phyloP scores from a whole-genome alignment of 1,140 invertebrate species.

The Philopotamus ludificatus region DNA sequence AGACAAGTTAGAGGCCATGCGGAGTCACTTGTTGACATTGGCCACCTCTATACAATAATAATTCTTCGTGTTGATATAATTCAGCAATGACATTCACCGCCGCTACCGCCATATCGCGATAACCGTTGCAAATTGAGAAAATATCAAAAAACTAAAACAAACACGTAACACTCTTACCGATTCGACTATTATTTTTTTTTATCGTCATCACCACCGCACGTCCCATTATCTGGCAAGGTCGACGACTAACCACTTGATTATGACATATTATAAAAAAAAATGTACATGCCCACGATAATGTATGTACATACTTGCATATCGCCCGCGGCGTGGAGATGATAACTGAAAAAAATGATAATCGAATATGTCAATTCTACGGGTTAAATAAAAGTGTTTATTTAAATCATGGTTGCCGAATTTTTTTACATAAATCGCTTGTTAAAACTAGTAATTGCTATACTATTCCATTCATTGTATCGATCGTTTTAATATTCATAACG shows the following conservation, averaged over 20 bases:
- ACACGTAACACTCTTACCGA: not conserved
- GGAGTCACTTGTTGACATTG: conserved; percentile 31
- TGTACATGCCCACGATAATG: too few relatives aligned
- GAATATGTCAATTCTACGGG: too few relatives aligned
- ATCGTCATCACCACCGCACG: not conserved
- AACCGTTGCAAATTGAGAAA: not conserved
- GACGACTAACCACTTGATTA: not conserved
- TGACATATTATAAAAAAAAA: not conserved
- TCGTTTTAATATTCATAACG: too few relatives aligned
- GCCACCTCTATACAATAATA: conserved; percentile 9
- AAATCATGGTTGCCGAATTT: too few relatives aligned
- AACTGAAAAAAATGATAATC: too few relatives aligned
- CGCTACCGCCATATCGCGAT: not conserved
- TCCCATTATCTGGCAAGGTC: not conserved
- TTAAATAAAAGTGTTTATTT: too few relatives aligned
- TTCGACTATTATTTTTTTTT: not conserved
- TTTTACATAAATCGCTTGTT: too few relatives aligned
- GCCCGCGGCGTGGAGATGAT: too few relatives aligned
- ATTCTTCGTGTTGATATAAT: conserved; percentile 14
- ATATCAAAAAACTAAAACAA: not conserved
- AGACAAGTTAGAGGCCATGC: conserved; percentile 1
- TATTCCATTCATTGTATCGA: too few relatives aligned
- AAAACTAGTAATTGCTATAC: too few relatives aligned
- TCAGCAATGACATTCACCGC: conserved; percentile 22
- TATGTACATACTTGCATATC: too few relatives aligned